Percentiles rank a stretch among this genome's conserved stretches.
These are phyloP conservation scores for Acrocephalus kingi DNA, from an alignment of 2,113 vertebrate species.

Conservation along the genomic window DNA sequence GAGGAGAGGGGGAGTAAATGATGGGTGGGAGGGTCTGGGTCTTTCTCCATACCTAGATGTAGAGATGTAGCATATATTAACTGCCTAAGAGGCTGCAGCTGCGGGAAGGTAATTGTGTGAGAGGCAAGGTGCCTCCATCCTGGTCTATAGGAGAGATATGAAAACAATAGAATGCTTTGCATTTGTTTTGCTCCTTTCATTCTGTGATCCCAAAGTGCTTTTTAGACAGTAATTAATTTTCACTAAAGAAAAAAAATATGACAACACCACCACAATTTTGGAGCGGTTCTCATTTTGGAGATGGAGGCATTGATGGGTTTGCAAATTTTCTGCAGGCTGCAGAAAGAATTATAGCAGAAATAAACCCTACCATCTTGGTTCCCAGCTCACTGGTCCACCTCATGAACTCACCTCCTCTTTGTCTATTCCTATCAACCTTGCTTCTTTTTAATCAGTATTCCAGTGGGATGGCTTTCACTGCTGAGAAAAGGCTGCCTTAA, in stretches of 20 bases:
- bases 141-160: not conserved
- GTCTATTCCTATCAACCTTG: not conserved
- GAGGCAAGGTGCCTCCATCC: conserved; percentile 25
- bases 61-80: conserved; percentile 46
- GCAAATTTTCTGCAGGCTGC: not conserved
- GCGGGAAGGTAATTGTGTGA: conserved; percentile 31
- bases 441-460: conserved; percentile 30
- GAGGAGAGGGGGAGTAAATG: not conserved
- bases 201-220: conserved; percentile 1
- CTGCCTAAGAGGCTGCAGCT: conserved; percentile 52
- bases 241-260: not conserved
- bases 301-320: not conserved
- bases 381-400: not conserved
- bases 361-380: not conserved
- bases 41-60: conserved; percentile 25
- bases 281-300: not conserved
- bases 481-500: conserved; percentile 9
- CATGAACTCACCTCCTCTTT: not conserved
- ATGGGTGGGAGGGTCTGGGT: not conserved
- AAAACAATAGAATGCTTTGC: conserved; percentile 39
- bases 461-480: not conserved
- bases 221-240: conserved; percentile 47
- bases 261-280: not conserved
- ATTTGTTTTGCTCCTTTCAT: conserved; percentile 47
- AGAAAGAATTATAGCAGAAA: not conserved